phyloP scores from a whole-genome alignment of 2,113 vertebrate genomes.

The Opisthocomus hoazin region DNA sequence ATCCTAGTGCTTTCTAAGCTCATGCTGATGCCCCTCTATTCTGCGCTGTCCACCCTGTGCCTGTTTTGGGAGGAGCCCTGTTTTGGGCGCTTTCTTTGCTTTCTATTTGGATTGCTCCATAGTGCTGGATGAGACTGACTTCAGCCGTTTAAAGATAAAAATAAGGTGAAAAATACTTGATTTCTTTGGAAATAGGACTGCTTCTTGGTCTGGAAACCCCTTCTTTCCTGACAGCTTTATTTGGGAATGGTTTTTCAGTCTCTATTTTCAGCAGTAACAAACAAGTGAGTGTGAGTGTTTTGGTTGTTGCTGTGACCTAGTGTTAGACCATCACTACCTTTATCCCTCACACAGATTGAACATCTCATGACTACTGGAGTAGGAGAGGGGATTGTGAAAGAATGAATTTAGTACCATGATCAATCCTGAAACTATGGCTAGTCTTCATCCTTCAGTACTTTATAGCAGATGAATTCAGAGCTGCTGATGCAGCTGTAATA shows the following conservation, averaged over 20 bases:
- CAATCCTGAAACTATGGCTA: neutral
- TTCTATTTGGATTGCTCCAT: neutral
- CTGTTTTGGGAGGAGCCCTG: neutral
- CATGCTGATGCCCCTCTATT: neutral
- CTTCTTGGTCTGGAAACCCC: neutral
- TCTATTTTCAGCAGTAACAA: slow-evolving; percentile 5
- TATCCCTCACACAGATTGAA: neutral
- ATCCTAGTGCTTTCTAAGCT: neutral
- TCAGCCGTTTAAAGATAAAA: neutral
- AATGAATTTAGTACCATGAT: neutral
- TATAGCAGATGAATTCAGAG: neutral
- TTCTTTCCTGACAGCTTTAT: neutral
- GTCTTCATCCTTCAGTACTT: neutral
- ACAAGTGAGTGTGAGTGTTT: neutral
- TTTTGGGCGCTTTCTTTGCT: too few relatives aligned
- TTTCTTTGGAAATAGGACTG: neutral
- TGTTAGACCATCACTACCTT: slow-evolving; percentile 9
- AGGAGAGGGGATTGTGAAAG: neutral
- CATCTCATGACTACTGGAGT: neutral
- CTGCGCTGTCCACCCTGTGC: neutral
- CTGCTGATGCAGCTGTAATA: neutral
- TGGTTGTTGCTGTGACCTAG: neutral
- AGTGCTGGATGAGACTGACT: neutral
- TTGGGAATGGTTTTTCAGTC: neutral
- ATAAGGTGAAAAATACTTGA: neutral